phyloP scores from a whole-genome alignment of 2,888 invertebrate genomes.

The Allophyes oxyacanthae region DNA sequence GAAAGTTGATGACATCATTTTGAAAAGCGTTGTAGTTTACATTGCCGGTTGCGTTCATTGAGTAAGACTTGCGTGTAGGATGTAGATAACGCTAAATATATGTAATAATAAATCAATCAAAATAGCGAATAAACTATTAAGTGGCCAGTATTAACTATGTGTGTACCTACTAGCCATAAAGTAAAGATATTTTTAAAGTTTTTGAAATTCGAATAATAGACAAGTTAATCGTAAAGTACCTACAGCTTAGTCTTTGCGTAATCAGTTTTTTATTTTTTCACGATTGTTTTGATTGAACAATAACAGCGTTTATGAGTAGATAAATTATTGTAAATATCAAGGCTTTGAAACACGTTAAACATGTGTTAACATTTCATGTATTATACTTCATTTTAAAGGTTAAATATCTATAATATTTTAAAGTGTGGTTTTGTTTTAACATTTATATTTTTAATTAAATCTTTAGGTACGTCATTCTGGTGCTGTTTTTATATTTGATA shows the following conservation, averaged over 20 bases:
- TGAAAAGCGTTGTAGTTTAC: neutral
- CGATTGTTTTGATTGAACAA: conserved; percentile 21
- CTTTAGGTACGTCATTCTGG: neutral
- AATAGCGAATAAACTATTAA: too few relatives aligned
- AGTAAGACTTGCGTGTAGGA: neutral
- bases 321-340: conserved; percentile 42
- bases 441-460: conserved; percentile 2
- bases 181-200: too few relatives aligned
- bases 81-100: neutral
- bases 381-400: conserved; percentile 3
- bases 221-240: neutral
- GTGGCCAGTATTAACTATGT: too few relatives aligned
- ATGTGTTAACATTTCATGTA: conserved; percentile 5
- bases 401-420: neutral
- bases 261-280: conserved; percentile 30
- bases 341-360: conserved; percentile 21
- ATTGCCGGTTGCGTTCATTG: neutral
- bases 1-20: neutral
- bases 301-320: conserved; percentile 22
- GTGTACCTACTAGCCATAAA: too few relatives aligned
- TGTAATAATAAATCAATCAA: too few relatives aligned
- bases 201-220: neutral
- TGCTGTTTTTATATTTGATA: too few relatives aligned
- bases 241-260: conserved; percentile 11
- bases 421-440: conserved; percentile 6